These are phyloP conservation scores for Drosophila insularis DNA, from an alignment of 1,140 invertebrate species.

Conservation along the genomic window DNA sequence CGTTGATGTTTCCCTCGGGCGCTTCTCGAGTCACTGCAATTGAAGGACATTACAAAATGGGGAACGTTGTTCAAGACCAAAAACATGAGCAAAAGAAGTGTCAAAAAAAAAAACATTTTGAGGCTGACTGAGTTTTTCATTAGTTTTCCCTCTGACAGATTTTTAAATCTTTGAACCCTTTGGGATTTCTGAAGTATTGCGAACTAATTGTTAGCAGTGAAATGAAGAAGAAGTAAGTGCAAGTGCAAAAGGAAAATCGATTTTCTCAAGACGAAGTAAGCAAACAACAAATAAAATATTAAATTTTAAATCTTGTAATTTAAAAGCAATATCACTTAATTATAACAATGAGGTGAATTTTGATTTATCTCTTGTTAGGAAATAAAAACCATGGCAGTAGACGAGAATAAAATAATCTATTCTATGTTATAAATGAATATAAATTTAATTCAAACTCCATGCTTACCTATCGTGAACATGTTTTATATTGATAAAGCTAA, in stretches of 20 bases:
- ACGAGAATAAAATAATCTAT: too few relatives aligned
- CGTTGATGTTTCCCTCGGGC: slow-evolving; percentile 55
- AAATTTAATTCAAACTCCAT: too few relatives aligned
- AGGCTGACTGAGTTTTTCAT: background rate
- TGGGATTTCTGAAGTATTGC: background rate
- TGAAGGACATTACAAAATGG: slow-evolving; percentile 24
- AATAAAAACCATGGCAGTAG: too few relatives aligned
- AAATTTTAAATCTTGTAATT: too few relatives aligned
- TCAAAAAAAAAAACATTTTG: background rate
- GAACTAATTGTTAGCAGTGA: background rate
- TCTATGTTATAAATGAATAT: too few relatives aligned
- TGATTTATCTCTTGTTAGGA: too few relatives aligned
- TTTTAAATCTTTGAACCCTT: background rate
- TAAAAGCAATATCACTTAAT: too few relatives aligned
- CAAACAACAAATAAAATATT: too few relatives aligned
- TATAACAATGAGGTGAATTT: too few relatives aligned
- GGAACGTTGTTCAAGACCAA: background rate
- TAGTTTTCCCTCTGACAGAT: background rate
- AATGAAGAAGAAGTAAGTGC: background rate
- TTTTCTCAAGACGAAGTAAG: background rate
- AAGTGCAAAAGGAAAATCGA: background rate
- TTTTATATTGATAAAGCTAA: too few relatives aligned
- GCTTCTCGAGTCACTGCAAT: slow-evolving; percentile 31
- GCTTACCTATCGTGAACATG: too few relatives aligned
- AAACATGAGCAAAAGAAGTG: background rate